phyloP scores from a whole-genome alignment of 2,888 invertebrate genomes.

The Trichopoda pennipes region DNA sequence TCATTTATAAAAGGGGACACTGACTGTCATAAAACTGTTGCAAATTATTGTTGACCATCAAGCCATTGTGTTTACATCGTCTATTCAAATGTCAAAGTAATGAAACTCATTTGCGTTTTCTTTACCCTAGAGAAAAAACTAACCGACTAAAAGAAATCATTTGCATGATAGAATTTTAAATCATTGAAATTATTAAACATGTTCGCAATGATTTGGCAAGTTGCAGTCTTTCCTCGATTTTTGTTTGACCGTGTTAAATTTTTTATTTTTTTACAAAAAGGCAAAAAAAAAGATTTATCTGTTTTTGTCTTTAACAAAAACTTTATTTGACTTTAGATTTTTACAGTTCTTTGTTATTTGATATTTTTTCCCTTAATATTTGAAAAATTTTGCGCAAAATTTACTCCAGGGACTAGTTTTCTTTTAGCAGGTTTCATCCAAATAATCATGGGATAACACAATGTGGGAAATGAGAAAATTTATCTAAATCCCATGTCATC shows the following conservation, averaged over 20 bases:
- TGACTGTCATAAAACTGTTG: constrained; percentile 41
- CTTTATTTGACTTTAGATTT: constrained; percentile 52
- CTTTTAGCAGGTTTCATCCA: constrained; percentile 6
- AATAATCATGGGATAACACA: constrained; percentile 21
- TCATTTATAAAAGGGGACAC: background rate
- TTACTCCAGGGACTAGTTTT: constrained; percentile 40
- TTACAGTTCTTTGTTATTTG: constrained; percentile 24
- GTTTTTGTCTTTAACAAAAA: constrained; percentile 42
- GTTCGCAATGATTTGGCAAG: constrained; percentile 57
- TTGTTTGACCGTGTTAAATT: constrained; percentile 35
- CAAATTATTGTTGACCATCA: constrained; percentile 66
- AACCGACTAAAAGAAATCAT: constrained; percentile 5
- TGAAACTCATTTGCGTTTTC: constrained; percentile 63
- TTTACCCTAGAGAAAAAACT: constrained; percentile 5
- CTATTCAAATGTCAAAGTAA: constrained; percentile 67
- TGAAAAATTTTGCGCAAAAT: background rate
- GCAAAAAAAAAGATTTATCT: too few relatives aligned
- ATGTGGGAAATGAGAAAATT: constrained; percentile 27
- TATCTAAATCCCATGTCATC: constrained; percentile 49
- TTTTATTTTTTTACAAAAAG: constrained; percentile 4
- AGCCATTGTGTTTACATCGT: constrained; percentile 32
- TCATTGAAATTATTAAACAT: constrained; percentile 60
- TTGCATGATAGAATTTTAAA: constrained; percentile 49
- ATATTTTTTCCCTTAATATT: background rate
- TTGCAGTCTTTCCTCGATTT: background rate